Conservation (phyloP, 1,140 invertebrate species). For the Mylabris phalerata region DNA sequence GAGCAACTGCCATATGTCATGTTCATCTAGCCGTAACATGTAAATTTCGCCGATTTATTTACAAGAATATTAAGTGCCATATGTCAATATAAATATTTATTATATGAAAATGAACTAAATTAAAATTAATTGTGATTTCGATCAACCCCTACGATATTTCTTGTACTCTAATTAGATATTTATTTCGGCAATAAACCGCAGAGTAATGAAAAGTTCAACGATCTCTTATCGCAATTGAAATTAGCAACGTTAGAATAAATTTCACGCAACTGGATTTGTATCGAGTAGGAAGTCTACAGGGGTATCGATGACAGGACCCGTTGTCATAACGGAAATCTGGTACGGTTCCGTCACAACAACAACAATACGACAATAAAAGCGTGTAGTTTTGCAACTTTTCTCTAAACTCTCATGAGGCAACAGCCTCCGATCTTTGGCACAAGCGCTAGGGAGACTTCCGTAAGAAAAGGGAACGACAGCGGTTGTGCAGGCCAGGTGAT, state of each 20-base stretch:
- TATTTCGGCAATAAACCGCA: no score
- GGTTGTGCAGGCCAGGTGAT: slow-evolving; percentile 12
- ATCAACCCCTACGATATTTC: no score
- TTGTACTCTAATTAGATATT: no score
- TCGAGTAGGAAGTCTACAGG: no score
- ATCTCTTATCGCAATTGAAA: no score
- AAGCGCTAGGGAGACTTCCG: slow-evolving; percentile 5
- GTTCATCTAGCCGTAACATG: slow-evolving; percentile 1
- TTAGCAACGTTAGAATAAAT: no score
- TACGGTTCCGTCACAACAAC: slow-evolving; percentile 6
- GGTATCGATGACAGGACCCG: no score
- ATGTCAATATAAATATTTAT: neutral
- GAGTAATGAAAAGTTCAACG: no score
- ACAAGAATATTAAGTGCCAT: slow-evolving; percentile 7
- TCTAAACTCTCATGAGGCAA: neutral
- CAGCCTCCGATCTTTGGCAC: neutral
- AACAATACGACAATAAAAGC: slow-evolving; percentile 15
- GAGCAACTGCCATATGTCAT: slow-evolving; percentile 4
- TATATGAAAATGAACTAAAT: slow-evolving; percentile 6
- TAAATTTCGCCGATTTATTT: slow-evolving; percentile 9
- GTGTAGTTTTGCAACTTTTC: slow-evolving; percentile 11
- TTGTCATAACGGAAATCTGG: slow-evolving; percentile 17
- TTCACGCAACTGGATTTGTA: no score
- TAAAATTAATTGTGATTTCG: slow-evolving; percentile 2
- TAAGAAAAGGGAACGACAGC: slow-evolving; percentile 5